A percentile compares a stretch with the other conserved stretches of the same genome.
Conservation (phyloP, 2,888 invertebrate species). For the Machimus rusticus region DNA sequence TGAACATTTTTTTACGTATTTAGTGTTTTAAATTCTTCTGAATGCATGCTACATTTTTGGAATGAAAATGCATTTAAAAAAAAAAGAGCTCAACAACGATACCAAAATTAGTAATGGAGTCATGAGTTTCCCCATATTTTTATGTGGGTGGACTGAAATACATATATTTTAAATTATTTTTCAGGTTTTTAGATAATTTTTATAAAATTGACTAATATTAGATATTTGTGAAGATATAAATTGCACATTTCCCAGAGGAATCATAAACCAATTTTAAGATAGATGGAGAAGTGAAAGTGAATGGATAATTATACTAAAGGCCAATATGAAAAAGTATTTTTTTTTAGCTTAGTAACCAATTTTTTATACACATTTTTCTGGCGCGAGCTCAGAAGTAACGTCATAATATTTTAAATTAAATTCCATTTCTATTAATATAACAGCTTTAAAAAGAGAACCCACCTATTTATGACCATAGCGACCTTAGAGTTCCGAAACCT, state of each 20-base stretch:
- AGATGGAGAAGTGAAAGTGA: background rate
- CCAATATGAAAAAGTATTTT: background rate
- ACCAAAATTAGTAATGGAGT: too few relatives aligned
- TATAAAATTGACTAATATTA: background rate
- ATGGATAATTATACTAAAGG: background rate
- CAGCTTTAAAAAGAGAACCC: background rate
- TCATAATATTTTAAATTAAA: background rate
- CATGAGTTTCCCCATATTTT: too few relatives aligned
- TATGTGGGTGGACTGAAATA: too few relatives aligned
- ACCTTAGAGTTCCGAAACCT: background rate
- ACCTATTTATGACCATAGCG: background rate
- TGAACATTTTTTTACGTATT: background rate
- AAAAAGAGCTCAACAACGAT: too few relatives aligned
- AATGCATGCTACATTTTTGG: background rate
- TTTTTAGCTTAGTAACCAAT: background rate
- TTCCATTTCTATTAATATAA: background rate
- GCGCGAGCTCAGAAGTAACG: background rate
- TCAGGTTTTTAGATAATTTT: background rate
- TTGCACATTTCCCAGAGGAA: background rate
- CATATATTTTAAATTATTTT: background rate
- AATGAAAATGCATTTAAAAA: background rate
- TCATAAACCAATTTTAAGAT: background rate
- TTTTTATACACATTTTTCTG: background rate
- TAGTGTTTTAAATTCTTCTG: background rate
- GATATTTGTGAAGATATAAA: background rate